Evolutionary conservation across 2,797 vertebrate genomes (phyloP).

Genomic region (Thunnus albacares): DNA sequence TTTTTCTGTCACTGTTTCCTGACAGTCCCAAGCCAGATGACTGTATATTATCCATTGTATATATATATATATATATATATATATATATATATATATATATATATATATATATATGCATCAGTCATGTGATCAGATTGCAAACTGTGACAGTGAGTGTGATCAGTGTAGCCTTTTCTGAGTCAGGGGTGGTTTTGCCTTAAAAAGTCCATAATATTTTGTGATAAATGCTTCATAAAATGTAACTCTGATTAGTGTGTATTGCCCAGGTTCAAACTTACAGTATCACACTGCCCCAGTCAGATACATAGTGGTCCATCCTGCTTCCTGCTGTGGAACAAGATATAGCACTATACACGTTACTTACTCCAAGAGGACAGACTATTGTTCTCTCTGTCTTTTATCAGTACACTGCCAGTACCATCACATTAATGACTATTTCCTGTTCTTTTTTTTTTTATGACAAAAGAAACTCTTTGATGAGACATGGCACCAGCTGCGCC

Average conservation of each 20-base stretch:
- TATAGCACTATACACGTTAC: neutral
- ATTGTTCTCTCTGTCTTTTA: conserved; percentile 3
- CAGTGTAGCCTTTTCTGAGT: neutral
- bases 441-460: conserved; percentile 44
- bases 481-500: conserved; percentile 95
- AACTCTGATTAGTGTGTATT: neutral
- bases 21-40: neutral
- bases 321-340: conserved; percentile 18
- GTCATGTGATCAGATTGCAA: neutral
- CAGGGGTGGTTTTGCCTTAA: neutral
- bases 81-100: neutral
- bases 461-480: conserved; percentile 93
- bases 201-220: neutral
- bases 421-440: conserved; percentile 27
- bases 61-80: too few relatives aligned
- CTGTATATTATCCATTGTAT: too few relatives aligned
- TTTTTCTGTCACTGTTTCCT: neutral
- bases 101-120: too few relatives aligned
- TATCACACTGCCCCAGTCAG: neutral
- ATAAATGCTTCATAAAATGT: neutral
- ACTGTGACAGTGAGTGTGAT: too few relatives aligned
- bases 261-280: neutral
- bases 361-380: neutral
- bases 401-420: conserved; percentile 2
- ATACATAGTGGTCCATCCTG: neutral